These are phyloP conservation scores for Drosophila erecta DNA, from an alignment of 1,140 invertebrate species.

Conservation along the genomic window DNA sequence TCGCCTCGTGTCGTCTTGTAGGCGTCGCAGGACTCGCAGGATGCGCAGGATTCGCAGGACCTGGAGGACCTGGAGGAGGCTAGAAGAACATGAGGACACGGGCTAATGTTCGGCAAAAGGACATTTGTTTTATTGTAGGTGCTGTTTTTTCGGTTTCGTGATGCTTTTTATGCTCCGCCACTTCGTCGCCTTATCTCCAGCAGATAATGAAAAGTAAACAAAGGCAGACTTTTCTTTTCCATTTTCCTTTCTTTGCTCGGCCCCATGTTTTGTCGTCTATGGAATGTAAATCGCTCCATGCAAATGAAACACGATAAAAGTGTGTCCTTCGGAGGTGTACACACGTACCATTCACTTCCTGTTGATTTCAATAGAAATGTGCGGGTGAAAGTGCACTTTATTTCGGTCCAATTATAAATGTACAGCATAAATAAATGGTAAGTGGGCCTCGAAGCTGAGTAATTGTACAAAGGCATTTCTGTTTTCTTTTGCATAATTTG, in stretches of 20 bases:
- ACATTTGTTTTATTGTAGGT: slow-evolving; percentile 68
- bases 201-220: slow-evolving; percentile 82
- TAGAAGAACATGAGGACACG: slow-evolving; percentile 36
- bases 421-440: slow-evolving; percentile 65
- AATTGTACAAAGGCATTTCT: slow-evolving; percentile 38
- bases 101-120: slow-evolving; percentile 48
- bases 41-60: slow-evolving; percentile 10
- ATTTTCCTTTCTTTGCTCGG: slow-evolving; percentile 1
- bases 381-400: slow-evolving; percentile 48
- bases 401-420: slow-evolving; percentile 66
- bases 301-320: slow-evolving; percentile 59
- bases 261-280: slow-evolving; percentile 6
- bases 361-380: slow-evolving; percentile 27
- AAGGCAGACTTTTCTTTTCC: slow-evolving; percentile 44
- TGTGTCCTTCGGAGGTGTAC: slow-evolving; percentile 30
- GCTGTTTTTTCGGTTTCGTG: slow-evolving; percentile 36
- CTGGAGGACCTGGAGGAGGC: not conserved
- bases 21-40: slow-evolving; percentile 37
- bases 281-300: slow-evolving; percentile 67
- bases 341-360: slow-evolving; percentile 3
- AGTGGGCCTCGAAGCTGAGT: slow-evolving; percentile 17
- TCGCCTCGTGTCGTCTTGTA: slow-evolving; percentile 51
- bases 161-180: slow-evolving; percentile 48
- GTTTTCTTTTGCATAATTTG: slow-evolving; percentile 49
- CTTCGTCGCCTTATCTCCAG: slow-evolving; percentile 38